Percentiles rank a stretch among this genome's conserved stretches.
phyloP scores from a whole-genome alignment of 30 jellyfish, hydroid and myxozoan species.

The Mastigias papua region DNA sequence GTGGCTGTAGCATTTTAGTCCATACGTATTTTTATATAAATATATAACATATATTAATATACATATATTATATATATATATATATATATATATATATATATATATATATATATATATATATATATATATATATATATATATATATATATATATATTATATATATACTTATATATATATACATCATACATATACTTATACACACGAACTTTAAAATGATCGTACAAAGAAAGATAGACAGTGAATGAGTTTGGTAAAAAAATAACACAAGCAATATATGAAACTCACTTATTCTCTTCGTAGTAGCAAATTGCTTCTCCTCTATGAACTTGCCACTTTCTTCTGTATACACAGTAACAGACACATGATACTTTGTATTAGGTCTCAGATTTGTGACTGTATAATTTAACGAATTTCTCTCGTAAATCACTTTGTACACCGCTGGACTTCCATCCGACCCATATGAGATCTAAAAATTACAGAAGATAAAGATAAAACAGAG shows the following conservation, averaged over 20 bases:
- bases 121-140: too few species aligned
- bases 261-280: not conserved
- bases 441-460: slow-evolving; percentile 4
- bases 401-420: slow-evolving; percentile 8
- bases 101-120: too few species aligned
- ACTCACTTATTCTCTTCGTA: slow-evolving; percentile 1
- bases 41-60: too few species aligned
- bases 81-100: too few species aligned
- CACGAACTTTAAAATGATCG: too few species aligned
- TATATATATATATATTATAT: too few species aligned
- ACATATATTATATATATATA: too few species aligned
- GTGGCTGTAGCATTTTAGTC: too few species aligned
- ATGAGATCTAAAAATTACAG: not conserved
- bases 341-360: slow-evolving; percentile 11
- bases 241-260: not conserved
- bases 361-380: slow-evolving; percentile 2
- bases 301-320: not conserved
- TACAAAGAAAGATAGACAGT: not conserved
- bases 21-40: too few species aligned
- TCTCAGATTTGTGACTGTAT: slow-evolving; percentile 6
- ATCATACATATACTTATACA: too few species aligned
- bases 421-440: not conserved
- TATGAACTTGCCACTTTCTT: not conserved
- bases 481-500: not conserved
- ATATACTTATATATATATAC: too few species aligned